Conservation (phyloP, 1,140 invertebrate species). For the Grapholita molesta region DNA sequence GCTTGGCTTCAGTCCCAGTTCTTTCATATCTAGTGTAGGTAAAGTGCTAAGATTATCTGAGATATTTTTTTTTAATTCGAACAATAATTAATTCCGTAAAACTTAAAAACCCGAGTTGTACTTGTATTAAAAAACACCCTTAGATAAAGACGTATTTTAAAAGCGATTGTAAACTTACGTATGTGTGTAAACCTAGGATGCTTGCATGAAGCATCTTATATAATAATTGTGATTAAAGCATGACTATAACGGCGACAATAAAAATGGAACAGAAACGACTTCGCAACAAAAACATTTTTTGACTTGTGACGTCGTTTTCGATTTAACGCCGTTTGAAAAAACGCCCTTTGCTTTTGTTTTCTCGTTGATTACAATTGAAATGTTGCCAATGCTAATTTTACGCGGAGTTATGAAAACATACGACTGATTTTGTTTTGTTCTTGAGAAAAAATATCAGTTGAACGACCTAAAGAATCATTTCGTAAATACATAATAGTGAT, state of each 20-base stretch:
- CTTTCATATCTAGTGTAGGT: no score
- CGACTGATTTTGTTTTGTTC: slow-evolving; percentile 7
- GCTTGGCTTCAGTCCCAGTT: no score
- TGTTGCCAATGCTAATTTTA: slow-evolving; percentile 7
- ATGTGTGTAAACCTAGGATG: neutral
- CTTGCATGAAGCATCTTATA: neutral
- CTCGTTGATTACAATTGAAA: slow-evolving; percentile 10
- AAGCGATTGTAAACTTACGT: neutral
- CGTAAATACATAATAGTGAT: neutral
- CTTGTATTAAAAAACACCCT: no score
- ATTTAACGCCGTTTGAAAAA: neutral
- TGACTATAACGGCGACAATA: neutral
- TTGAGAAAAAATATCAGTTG: neutral
- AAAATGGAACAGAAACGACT: neutral
- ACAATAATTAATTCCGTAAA: no score
- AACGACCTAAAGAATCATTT: neutral
- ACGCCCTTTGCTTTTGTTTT: neutral
- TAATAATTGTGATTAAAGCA: slow-evolving; percentile 12
- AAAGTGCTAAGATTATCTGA: no score
- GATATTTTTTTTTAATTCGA: no score
- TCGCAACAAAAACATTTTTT: neutral
- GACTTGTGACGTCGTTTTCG: slow-evolving; percentile 5
- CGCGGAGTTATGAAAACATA: slow-evolving; percentile 4
- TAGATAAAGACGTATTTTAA: neutral
- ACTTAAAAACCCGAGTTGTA: no score